Base-by-base conservation (phyloP, 2,888 invertebrate genomes). In the Empis livida region DNA sequence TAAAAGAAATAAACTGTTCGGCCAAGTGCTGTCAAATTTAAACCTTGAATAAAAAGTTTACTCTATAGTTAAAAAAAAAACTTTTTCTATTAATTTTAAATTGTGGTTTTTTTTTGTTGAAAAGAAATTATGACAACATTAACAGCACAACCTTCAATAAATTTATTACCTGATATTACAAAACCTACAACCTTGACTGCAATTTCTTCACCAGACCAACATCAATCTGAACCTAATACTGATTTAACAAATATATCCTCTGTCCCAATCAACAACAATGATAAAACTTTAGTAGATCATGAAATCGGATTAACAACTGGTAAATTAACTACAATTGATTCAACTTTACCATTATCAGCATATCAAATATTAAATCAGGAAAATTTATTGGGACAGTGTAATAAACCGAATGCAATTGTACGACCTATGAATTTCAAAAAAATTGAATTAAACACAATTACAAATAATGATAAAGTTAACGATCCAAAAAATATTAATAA, bases 361-460 rank as follows among this genome's bases (percentile, higher is more conserved):
- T 61, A 61, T 45, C 55, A 61, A 14, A 53, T 61, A 3, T 50
- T 61, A 3, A 59, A 60, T 44, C 57, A 54, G 52, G 59, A 61
- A 48, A 51, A 51, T 41, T 51, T 41, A 32, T 32, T 58, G 35
- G 51, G 50, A 47, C 54, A 53, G 23, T 41, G 52, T 40, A 49
- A 50, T n/a, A 73, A 74, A 59, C 76, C 75, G 16, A 75, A 75
- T 59, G 73, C 73, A 51, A 73, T 76, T 47, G 76, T 76, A 48
- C 72, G 73, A 54, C 76, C 76, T 20, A n/a, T 35, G n/a, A 13
- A n/a, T 35, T n/a, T 13, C n/a, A 35, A 35, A n/a, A n/a, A 35
- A n/a, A 35, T 35, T 5, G n/a, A 13, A 13, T 13, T n/a, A 9
- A 14, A 38, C 5, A 3, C 38, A 8, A 16, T 3, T 10, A 16